Percentiles rank a stretch among this genome's conserved stretches.
phyloP scores from a whole-genome alignment of 2,113 vertebrate genomes.

The Muscicapa adusta region DNA sequence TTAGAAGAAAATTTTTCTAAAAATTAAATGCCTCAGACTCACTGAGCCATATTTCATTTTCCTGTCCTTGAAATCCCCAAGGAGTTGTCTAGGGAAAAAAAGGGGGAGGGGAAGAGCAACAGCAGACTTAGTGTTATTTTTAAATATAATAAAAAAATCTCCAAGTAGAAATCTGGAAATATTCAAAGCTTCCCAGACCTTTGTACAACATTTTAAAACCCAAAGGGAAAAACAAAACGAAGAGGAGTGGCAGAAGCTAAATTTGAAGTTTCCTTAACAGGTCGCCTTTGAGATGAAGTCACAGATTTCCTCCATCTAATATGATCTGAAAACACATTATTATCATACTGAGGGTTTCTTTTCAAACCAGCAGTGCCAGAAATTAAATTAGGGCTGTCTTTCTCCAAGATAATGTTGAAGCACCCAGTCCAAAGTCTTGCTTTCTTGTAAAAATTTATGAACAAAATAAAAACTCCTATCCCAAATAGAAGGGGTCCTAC shows the following conservation, averaged over 20 bases:
- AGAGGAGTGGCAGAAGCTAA: not conserved
- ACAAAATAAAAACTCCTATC: not conserved
- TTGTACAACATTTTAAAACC: slow-evolving; percentile 2
- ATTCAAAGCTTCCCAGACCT: slow-evolving; percentile 1
- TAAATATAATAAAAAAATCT: slow-evolving; percentile 12
- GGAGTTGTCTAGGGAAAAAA: not conserved
- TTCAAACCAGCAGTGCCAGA: not conserved
- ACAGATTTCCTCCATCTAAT: not conserved
- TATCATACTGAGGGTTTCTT: not conserved
- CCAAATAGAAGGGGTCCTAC: not conserved
- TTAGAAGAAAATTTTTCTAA: not conserved
- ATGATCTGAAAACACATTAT: not conserved
- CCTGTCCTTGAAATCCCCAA: slow-evolving; percentile 12
- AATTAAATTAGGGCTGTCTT: not conserved
- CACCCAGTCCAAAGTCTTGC: not conserved
- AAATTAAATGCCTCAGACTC: not conserved
- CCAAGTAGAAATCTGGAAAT: slow-evolving; percentile 2
- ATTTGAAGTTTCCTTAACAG: slow-evolving; percentile 4
- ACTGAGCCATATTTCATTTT: not conserved
- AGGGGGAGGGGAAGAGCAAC: not conserved
- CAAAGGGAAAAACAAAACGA: slow-evolving; percentile 17
- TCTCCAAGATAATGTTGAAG: not conserved
- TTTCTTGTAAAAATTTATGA: not conserved
- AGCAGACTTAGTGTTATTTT: slow-evolving; percentile 29
- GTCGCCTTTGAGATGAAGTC: not conserved